Base-by-base conservation (phyloP, 2,888 invertebrate genomes). In the Colostygia pectinataria region DNA sequence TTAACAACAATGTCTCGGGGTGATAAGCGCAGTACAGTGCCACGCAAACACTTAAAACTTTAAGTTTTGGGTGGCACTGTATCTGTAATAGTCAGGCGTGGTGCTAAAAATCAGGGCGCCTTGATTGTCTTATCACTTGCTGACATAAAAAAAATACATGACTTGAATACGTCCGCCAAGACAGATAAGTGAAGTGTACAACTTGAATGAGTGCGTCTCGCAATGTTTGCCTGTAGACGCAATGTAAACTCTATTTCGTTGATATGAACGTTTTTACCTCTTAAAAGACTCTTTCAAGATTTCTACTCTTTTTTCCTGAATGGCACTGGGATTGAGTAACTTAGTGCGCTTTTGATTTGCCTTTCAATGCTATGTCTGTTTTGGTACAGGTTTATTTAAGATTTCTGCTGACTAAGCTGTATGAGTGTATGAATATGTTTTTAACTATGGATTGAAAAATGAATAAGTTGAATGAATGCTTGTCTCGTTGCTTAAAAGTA, bases 151-250 rank as follows among this genome's bases (percentile, higher is more conserved):
- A 12, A 9, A 23, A 8, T 10, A 23, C 9, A n/a, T 15, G 13
- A 10, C 13, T 23, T 45, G 9, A 50, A 9, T 58, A 40, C 54
- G 48, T 46, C 45, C 50, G 10, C 71, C 67, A 63, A 57, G 66
- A 53, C 61, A 61, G 69, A 68, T 64, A 74, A 80, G 71, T 74
- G 68, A 59, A 78, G 80, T 77, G 74, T 78, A 77, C 82, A 78
- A 77, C 78, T 74, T 83, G 76, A 75, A 84, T 79, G 85, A 83
- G 83, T 87, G 85, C 84, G 86, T 87, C 81, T 78, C 72, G 72
- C 64, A 52, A 66, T 84, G 83, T 86, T 87, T 84, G 74, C 77
- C 55, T 65, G 70, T 68, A 69, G 66, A 71, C 73, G 70, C 70
- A 70, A 77, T 80, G 83, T 82, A 83, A 79, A 83, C 86, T 77